Evolutionary conservation across 2,797 vertebrate species (phyloP), one percentile per base, ranked within the genome.

Genomic region (Tachyglossus aculeatus): DNA sequence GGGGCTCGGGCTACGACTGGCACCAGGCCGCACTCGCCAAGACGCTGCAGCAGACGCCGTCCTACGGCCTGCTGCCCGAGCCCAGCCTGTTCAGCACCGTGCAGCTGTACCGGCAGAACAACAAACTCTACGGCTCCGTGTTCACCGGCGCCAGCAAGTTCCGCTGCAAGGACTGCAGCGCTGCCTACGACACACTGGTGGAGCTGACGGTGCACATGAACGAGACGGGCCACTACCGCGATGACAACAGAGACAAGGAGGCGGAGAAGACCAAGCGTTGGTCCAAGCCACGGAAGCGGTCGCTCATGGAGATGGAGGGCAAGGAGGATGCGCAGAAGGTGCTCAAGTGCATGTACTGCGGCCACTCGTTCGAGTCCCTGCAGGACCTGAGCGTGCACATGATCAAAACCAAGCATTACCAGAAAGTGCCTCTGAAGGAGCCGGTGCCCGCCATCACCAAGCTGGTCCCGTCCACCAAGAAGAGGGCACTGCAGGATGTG

Each of bases 401-500:
- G 98, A 99, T 99, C 85, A 99, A 99, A 96, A 99, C 98, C 70
- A 99, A 99, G 94, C 98, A 99, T 95, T 99, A 99, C 96, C 98
- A 99, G 95, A 99, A 99, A 97, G 98, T 99, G 97, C 98, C 98
- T 97, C 97, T 99, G 83, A 99, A 99, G 94, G 98, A 99, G 91
- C 98, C 98, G 50, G 96, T 99, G 91, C 95, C 97, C 74, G 95
- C 97, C 77, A 95, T 99, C 81, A 90, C 96, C 77, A 99, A 97
- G 83, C 92, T 99, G 91, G 93, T 98, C 67, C 96, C 96, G 74
- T 95, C 97, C 76, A 96, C 95, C 90, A 99, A 98, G 94, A 99
- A 97, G 87, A 93, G 97, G 89, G 93, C 91, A 45, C 96, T 97
- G 86, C 96, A 96, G 88, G 98, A 99, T 75, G 91, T 97, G 78